Evolutionary conservation across 2,113 vertebrate species (phyloP), one percentile per base, ranked within the genome.

Genomic region (Benitochromis conjunctus): DNA sequence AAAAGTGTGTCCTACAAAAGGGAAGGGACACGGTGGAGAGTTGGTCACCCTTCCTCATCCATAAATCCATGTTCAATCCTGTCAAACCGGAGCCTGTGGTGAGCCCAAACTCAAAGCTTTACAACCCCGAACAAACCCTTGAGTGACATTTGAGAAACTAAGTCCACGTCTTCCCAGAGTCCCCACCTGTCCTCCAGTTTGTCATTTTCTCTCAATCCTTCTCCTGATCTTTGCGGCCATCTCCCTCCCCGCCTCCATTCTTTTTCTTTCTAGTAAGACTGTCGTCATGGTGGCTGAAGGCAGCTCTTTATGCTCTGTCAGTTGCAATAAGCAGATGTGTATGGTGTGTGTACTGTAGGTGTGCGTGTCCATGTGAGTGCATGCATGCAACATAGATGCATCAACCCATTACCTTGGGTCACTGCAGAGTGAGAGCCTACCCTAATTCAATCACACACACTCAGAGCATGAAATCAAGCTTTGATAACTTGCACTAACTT

Each of bases 371-470:
- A 53, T 36, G 79, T 14, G 83, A 26, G 84, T 86, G 83, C 58
- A 56, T 79, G 74, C 6, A 36, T 79, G 83, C 85, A 78, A 51
- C 87, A 69, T 51, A 38, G 85, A 88, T 43, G 86, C 86, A 91
- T 85, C 87, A 38, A 81, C 31, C 62, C 80, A 93, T 95, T 94
- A 92, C 80, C 74, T 55, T 86, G 85, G 88, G 87, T 91, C 91
- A 87, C 7, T 62, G 89, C 89, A 55, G 90, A 90, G 87, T 85
- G 78, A 90, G 86, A 69, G 87, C 79, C 74, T 81, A 83, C 60
- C 91, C 84, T 92, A 90, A 95, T 93, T 86, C 86, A 92, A 93
- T 92, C 94, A 81, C 89, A 88, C 91, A 85, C 80, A 83, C 81
- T 69, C 88, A 29, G 80, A 36, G 88, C 85, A 85, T 90, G 81